Evolutionary conservation across 2,113 vertebrate species (phyloP).

Genomic region (Callaeas wilsoni): DNA sequence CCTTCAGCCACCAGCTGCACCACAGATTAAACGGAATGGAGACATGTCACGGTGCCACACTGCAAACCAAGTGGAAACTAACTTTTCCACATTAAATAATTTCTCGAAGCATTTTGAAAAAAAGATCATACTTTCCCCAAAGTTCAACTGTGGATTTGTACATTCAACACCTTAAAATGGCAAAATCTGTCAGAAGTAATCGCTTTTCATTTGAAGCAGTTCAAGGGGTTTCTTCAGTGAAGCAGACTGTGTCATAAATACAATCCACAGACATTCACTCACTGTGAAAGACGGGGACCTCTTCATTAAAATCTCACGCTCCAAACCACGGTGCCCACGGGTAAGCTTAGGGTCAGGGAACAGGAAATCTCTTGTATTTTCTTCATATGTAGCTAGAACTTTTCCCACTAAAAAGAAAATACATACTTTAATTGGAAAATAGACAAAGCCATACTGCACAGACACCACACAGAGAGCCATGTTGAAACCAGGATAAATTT

Average conservation of each 20-base stretch:
- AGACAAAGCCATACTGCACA: not conserved
- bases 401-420: conserved; percentile 80
- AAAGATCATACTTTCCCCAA: not conserved
- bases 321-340: conserved; percentile 69
- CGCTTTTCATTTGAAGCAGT: conserved; percentile 1
- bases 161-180: conserved; percentile 20
- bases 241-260: not conserved
- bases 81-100: not conserved
- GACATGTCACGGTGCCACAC: not conserved
- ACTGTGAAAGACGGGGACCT: conserved; percentile 81
- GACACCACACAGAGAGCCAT: not conserved
- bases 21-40: not conserved
- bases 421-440: conserved; percentile 44
- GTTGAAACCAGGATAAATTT: not conserved
- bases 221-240: conserved; percentile 21
- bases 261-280: conserved; percentile 62
- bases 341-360: conserved; percentile 81
- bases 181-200: conserved; percentile 40
- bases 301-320: conserved; percentile 89
- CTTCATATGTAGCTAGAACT: conserved; percentile 81
- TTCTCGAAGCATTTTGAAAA: not conserved
- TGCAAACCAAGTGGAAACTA: not conserved
- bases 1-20: not conserved
- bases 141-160: conserved; percentile 27
- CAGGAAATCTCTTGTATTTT: conserved; percentile 88